Evolutionary conservation across 2,888 invertebrate species (phyloP), one percentile per base, ranked within the genome.

Genomic region (Germaria angustata): DNA sequence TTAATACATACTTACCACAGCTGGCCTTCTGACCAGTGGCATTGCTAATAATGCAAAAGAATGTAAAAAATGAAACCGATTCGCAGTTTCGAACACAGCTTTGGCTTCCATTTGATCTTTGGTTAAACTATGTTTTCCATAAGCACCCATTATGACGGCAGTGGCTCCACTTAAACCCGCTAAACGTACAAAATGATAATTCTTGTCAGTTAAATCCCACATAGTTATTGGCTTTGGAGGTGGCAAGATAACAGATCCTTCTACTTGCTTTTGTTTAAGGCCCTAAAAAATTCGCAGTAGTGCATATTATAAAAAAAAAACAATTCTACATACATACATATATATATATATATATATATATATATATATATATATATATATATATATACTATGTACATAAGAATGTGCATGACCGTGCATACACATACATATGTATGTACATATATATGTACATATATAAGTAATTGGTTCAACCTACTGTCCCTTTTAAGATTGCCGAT

Each of bases 71-170:
- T 97, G 96, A 89, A 96, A 97, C 84, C 95, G 93, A 89, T 95
- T 98, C 0, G 96, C 98, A 2, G 96, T 96, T 87, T 98, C 96
- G 91, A 96, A 98, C 8, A 97, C 94, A 87, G 94, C 93, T 89
- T 93, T 95, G 5, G 94, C 91, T 85, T 96, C 95, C 76, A 93
- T 93, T 79, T 93, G 93, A 8, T 95, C 94, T 4, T 89, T 87
- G 80, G 92, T 92, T 11, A 87, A 63, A 86, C 94, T 94, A 87
- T 96, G 96, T n/a, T 95, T 94, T 41, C 96, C 96, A 88, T 96
- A 96, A 0, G 98, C 98, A 1, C 97, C 97, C 84, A 98, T 92
- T 13, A 95, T 94, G 0, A 98, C 97, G 0, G 98, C 98, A 0
- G 94, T 90, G 0, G 97, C 97, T 4, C 98, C 99, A 86, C 96